Percentiles rank a stretch among this genome's conserved stretches.
phyloP scores from a whole-genome alignment of 2,888 invertebrate genomes.

The Lamellibrachia satsuma region DNA sequence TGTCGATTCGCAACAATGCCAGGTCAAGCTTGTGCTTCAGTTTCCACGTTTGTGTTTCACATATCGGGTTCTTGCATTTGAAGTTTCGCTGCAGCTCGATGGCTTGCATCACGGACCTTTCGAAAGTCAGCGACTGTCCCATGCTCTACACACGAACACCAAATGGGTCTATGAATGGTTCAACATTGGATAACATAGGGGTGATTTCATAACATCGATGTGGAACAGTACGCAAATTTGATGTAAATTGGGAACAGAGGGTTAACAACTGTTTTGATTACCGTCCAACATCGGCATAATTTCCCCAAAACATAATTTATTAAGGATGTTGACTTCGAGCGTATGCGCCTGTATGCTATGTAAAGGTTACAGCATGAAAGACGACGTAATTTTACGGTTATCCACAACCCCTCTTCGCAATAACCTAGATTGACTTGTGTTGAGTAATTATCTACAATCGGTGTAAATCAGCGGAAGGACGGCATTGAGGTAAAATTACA shows the following conservation, averaged over 20 bases:
- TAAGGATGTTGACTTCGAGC: too few relatives aligned
- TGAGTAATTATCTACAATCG: too few relatives aligned
- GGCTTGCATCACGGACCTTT: slow-evolving; percentile 82
- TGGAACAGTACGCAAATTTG: background rate
- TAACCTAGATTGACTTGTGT: too few relatives aligned
- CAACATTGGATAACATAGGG: background rate
- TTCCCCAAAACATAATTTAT: too few relatives aligned
- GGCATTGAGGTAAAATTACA: too few relatives aligned
- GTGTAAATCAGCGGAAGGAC: too few relatives aligned
- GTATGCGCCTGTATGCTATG: too few relatives aligned
- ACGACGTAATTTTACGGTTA: too few relatives aligned
- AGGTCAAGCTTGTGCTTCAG: slow-evolving; percentile 90
- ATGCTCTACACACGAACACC: slow-evolving; percentile 67
- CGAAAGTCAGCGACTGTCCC: slow-evolving; percentile 83
- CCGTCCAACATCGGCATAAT: too few relatives aligned
- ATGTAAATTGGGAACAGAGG: background rate
- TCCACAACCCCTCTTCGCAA: too few relatives aligned
- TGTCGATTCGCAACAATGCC: slow-evolving; percentile 83
- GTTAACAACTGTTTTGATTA: too few relatives aligned
- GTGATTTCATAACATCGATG: background rate
- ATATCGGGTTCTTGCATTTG: slow-evolving; percentile 76
- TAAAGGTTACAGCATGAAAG: too few relatives aligned
- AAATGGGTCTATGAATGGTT: background rate
- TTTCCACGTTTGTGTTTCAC: slow-evolving; percentile 77
- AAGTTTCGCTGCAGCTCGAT: slow-evolving; percentile 80